Base-by-base conservation (phyloP, 2,888 invertebrate species). In the Lampropteryx suffumata region DNA sequence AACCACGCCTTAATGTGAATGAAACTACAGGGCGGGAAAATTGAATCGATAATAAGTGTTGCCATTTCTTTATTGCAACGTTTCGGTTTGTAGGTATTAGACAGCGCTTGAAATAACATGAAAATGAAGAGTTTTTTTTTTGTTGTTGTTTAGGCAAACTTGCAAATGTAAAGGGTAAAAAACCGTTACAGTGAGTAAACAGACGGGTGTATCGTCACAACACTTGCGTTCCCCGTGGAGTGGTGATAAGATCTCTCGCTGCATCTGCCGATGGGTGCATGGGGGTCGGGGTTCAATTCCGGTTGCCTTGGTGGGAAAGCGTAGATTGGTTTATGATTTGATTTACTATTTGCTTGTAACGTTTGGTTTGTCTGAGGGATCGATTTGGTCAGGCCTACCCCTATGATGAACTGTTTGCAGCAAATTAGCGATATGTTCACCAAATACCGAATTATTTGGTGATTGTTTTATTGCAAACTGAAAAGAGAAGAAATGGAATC, bases 161-260 rank as follows among this genome's bases (percentile, higher is more conserved):
- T 36, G 42, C 41, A 30, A 55, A 48, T 44, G 41, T 61, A 61
- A 53, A 67, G 76, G 72, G 67, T 61, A 57, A 71, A 77, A 75
- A 84, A 75, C 87, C 87, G 88, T 88, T 87, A 86, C 82, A 77
- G 65, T 67, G 75, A 71, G 73, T 79, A 79, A 82, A 82, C 79
- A 81, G 73, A 70, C 73, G 72, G 74, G 72, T 76, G 71, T 72
- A 73, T 79, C 78, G 81, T 79, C 73, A 75, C 77, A 84, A 79
- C 80, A 83, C 82, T 79, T 73, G 76, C 79, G 74, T 71, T 73
- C 81, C 84, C 87, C 76, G 86, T 76, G 80, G 85, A 61, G 60
- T 53, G 57, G 58, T 75, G 82, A 80, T 85, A 89, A 85, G 79
- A 90, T 90, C 89, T 82, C 57, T 53, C 55, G 76, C 74, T 82